Conservation (phyloP, 2,797 vertebrate genomes). For the Poecilia wingei region DNA sequence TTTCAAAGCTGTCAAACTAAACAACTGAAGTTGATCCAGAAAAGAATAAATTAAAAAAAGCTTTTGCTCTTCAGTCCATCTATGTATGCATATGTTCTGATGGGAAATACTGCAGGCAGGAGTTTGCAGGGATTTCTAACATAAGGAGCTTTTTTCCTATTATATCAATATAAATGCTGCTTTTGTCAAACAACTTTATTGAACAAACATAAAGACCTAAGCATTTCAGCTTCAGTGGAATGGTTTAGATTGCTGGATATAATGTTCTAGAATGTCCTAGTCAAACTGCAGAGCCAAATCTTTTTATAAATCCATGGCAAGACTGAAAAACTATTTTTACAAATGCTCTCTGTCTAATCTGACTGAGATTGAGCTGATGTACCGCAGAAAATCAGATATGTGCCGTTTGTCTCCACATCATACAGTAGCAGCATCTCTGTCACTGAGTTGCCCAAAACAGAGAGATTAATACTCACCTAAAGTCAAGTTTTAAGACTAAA, state of each 20-base stretch:
- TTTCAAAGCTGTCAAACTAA: conserved; percentile 34
- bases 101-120: conserved; percentile 4
- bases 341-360: too few species aligned
- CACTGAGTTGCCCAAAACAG: too few species aligned
- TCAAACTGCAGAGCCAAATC: background rate
- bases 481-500: too few species aligned
- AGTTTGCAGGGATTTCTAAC: background rate
- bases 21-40: conserved; percentile 30
- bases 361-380: too few species aligned
- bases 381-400: too few species aligned
- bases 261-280: too few species aligned
- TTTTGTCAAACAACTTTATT: background rate
- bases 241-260: too few species aligned
- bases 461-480: too few species aligned
- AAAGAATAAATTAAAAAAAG: conserved; percentile 42
- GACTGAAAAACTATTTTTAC: background rate
- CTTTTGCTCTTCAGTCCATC: conserved; percentile 2
- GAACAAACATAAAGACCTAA: too few species aligned
- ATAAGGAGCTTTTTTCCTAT: background rate
- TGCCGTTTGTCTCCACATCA: too few species aligned
- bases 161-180: background rate
- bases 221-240: too few species aligned
- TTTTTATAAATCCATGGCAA: background rate
- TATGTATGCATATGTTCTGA: conserved; percentile 22
- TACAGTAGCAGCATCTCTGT: too few species aligned